Evolutionary conservation across 2,797 vertebrate species (phyloP).

Genomic region (Spinus olivaceus): DNA sequence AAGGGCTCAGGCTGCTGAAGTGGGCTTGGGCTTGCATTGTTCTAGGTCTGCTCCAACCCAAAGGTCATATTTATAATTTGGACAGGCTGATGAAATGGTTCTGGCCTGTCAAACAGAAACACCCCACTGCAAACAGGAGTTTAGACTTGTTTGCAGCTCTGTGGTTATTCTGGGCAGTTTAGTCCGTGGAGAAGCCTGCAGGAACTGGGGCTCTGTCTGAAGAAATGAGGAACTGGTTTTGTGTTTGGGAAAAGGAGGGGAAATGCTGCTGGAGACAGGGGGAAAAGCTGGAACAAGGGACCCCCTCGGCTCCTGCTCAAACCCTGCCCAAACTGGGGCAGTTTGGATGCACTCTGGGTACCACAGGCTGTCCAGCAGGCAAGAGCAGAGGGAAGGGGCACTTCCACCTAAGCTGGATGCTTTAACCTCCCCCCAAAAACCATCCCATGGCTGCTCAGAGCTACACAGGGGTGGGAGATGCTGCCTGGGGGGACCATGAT

Average conservation of each 20-base stretch:
- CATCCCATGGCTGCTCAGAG: not conserved
- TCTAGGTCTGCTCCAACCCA: slow-evolving; percentile 5
- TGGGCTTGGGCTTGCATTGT: not conserved
- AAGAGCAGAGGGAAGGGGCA: not conserved
- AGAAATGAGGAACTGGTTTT: not conserved
- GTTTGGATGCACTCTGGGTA: not conserved
- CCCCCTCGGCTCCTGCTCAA: accelerated
- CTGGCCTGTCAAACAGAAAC: slow-evolving; percentile 18
- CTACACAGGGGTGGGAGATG: accelerated
- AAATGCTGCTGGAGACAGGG: not conserved
- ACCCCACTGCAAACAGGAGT: slow-evolving; percentile 23
- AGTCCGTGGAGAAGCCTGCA: not conserved
- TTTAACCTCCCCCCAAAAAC: accelerated
- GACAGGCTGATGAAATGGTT: not conserved
- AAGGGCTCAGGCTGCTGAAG: not conserved
- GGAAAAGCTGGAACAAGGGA: not conserved
- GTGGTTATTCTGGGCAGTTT: not conserved
- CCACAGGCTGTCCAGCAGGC: accelerated
- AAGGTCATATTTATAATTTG: slow-evolving; percentile 20
- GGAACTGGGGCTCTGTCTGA: not conserved
- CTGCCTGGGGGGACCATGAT: accelerated
- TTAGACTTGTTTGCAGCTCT: slow-evolving; percentile 29
- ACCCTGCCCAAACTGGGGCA: not conserved
- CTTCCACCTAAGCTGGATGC: not conserved
- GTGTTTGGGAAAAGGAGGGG: not conserved